Percentiles rank a stretch among this genome's conserved stretches.
These are phyloP conservation scores for Cheilosia impressa DNA, from an alignment of 2,888 invertebrate species.

Conservation along the genomic window DNA sequence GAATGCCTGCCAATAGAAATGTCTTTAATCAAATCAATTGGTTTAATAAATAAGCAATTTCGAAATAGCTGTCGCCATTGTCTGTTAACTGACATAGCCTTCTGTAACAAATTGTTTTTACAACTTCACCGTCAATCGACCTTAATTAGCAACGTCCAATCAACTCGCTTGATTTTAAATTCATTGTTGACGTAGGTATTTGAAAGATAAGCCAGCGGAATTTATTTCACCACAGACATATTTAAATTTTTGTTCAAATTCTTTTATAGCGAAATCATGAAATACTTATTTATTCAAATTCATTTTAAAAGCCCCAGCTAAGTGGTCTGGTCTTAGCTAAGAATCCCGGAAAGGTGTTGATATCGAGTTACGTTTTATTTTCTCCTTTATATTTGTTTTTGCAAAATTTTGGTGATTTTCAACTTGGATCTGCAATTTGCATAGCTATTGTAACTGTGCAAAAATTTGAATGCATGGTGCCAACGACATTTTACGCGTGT, in stretches of 20 bases:
- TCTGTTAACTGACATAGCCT: conserved; percentile 7
- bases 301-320: background rate
- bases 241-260: background rate
- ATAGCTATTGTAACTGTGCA: background rate
- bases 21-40: background rate
- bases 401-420: background rate
- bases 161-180: background rate
- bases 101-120: conserved; percentile 7
- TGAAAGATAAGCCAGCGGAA: background rate
- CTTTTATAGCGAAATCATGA: background rate
- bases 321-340: background rate
- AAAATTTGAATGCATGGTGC: background rate
- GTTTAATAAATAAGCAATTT: background rate
- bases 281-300: conserved; percentile 4
- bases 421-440: background rate
- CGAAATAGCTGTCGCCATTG: background rate
- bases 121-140: conserved; percentile 5
- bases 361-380: background rate
- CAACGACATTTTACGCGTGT: no score
- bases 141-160: background rate
- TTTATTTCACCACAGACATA: background rate
- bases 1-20: background rate
- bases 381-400: background rate
- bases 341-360: background rate
- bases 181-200: background rate